Percentiles rank a stretch among this genome's conserved stretches.
Conservation (phyloP, 2,797 vertebrate genomes). For the Tragelaphus oryx region DNA sequence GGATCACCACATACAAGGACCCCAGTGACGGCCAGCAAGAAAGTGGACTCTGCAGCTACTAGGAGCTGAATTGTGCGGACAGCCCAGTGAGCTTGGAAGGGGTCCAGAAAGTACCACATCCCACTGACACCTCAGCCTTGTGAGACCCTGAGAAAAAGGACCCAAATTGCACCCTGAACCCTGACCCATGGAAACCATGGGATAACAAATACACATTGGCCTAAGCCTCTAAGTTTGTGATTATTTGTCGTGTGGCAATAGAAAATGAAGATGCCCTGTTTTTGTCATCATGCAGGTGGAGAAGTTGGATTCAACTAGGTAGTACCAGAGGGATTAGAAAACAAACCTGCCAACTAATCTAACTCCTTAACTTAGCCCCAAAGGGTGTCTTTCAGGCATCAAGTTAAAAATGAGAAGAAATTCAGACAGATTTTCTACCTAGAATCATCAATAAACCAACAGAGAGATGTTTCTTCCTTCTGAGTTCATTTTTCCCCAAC, state of each 20-base stretch:
- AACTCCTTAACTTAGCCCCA: background rate
- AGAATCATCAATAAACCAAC: background rate
- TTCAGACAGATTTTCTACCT: background rate
- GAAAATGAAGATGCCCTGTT: background rate
- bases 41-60: background rate
- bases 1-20: background rate
- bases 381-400: background rate
- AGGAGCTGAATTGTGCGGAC: background rate
- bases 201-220: background rate
- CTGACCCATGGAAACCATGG: background rate
- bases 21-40: background rate
- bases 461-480: background rate
- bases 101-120: background rate
- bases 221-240: background rate
- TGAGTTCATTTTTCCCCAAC: background rate
- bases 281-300: background rate
- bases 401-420: constrained; percentile 34
- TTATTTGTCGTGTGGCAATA: background rate
- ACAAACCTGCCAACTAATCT: background rate
- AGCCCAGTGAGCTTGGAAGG: background rate
- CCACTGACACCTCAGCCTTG: background rate
- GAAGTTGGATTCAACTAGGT: background rate
- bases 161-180: background rate
- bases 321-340: background rate
- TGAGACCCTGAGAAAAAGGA: background rate